Base-by-base conservation (phyloP, 2,797 vertebrate species). In the Falco cherrug region DNA sequence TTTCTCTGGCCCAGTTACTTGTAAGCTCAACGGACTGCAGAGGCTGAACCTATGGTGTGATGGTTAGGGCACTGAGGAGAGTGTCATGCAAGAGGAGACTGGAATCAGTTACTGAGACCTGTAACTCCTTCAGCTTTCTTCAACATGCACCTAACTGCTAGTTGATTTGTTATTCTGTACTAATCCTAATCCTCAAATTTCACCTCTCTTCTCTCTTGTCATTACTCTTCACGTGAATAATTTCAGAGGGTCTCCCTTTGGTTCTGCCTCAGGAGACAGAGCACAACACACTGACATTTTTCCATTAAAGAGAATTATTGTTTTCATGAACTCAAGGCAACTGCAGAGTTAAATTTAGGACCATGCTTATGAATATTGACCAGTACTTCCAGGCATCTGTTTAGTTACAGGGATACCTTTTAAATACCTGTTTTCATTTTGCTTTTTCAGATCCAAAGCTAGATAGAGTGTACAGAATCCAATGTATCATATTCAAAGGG, bases 401-500 rank as follows among this genome's bases (percentile, higher is more conserved):
- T 63, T 43, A 37, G 43, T 53, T 87, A 39, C 6, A 84, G 24
- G 22, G 7, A 68, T 70, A 56, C 12, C 22, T 90, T 92, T 89
- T 53, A 73, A 82, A 69, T 41, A 74, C 6, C 25, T 41, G 9
- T 39, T 92, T 84, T 79, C 19, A 45, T 60, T 82, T 90, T 63
- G 41, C 59, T 53, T 90, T 93, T 79, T 90, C 22, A 61, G 22
- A 90, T 91, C 54, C 63, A 86, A 84, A 82, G 48, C 31, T 80
- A 69, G 47, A 81, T 19, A 76, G 19, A 69, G 18, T 31, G 4
- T 50, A 82, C 37, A 68, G 60, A 97, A 94, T 77, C 53, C 85
- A 88, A 39, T 94, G 70, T 73, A 96, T 93, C 78, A 76, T 78
- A 81, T 84, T 84, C 92, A 82, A 95, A 85, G 68, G 28, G 61